phyloP scores from a whole-genome alignment of 2,797 vertebrate genomes.

The Rhodeus uyekii region DNA sequence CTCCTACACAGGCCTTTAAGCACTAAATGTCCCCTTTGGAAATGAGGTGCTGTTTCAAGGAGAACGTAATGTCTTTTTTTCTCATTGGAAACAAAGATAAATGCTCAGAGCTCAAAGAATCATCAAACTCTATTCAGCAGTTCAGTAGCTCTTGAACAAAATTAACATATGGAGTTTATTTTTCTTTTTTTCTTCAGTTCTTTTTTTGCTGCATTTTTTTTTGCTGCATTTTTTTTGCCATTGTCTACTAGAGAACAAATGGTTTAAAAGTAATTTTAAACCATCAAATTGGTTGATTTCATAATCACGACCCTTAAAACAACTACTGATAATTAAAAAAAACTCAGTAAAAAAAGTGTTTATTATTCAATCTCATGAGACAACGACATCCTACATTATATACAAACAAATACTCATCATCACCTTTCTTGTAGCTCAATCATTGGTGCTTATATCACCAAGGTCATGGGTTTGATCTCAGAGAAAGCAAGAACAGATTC shows the following conservation, averaged over 20 bases:
- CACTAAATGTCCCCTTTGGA: conserved; percentile 58
- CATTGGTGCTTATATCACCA: too few relatives aligned
- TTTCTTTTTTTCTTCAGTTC: neutral
- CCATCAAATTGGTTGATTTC: too few relatives aligned
- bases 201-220: conserved; percentile 10
- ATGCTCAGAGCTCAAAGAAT: conserved; percentile 73
- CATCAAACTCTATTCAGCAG: conserved; percentile 72
- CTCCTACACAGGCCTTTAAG: conserved; percentile 67
- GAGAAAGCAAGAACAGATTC: too few relatives aligned
- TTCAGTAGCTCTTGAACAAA: conserved; percentile 61
- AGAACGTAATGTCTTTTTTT: conserved; percentile 71
- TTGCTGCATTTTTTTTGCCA: neutral
- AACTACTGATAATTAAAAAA: too few relatives aligned
- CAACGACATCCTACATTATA: too few relatives aligned
- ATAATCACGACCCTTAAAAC: neutral
- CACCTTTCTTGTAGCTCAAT: too few relatives aligned
- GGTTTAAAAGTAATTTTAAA: neutral
- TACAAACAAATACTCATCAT: too few relatives aligned
- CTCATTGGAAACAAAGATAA: conserved; percentile 71
- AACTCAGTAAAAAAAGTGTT: neutral
- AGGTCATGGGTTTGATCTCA: too few relatives aligned
- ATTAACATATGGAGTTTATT: conserved; percentile 62
- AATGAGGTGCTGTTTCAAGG: conserved; percentile 61
- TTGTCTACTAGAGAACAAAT: neutral
- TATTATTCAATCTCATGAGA: neutral